Evolutionary conservation across 2,888 invertebrate species (phyloP), one percentile per base, ranked within the genome.

Genomic region (Nomada hirtipes): DNA sequence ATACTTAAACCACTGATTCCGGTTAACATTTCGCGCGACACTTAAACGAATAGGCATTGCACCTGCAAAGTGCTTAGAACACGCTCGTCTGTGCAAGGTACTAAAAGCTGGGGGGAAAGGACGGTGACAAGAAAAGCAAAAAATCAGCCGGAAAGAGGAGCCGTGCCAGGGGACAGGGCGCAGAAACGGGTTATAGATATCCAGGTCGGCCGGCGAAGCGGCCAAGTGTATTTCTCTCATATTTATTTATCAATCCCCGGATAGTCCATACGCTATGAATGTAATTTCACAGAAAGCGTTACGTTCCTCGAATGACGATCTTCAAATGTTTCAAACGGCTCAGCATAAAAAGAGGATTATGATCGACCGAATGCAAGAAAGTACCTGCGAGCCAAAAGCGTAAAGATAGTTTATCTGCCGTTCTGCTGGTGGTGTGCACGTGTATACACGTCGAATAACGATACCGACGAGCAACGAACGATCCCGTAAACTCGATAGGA

Each of bases 151-250:
- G 29, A 67, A 53, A 64, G 50, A 57, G 53, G 60, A n/a, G 26
- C 47, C 63, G 44, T 60, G 70, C 53, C 44, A 50, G 60, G 65
- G 52, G 15, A 9, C 65, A 42, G 23, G 59, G 64, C 67, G 55
- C 26, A 64, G 78, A 74, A 80, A 82, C 81, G 68, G 65, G 60
- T 44, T 78, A 64, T 76, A 76, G 71, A 81, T 76, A 90, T 90
- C 77, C 88, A 90, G 90, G 90, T 90, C 89, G 86, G 72, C 85
- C 76, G 79, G 68, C 83, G 82, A 86, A 86, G 82, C 84, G 86
- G 82, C 85, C 72, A 82, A 78, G 36, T 36, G 36, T 80, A 80
- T 75, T 84, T 76, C 77, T 77, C 79, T 88, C 82, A 59, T 82
- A 65, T 82, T 68, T 67, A 76, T 53, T 69, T 81, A 71, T 80